A percentile compares a stretch with the other conserved stretches of the same genome.
phyloP scores from a whole-genome alignment of 2,113 vertebrate species.

The Ctenodactylus gundi region DNA sequence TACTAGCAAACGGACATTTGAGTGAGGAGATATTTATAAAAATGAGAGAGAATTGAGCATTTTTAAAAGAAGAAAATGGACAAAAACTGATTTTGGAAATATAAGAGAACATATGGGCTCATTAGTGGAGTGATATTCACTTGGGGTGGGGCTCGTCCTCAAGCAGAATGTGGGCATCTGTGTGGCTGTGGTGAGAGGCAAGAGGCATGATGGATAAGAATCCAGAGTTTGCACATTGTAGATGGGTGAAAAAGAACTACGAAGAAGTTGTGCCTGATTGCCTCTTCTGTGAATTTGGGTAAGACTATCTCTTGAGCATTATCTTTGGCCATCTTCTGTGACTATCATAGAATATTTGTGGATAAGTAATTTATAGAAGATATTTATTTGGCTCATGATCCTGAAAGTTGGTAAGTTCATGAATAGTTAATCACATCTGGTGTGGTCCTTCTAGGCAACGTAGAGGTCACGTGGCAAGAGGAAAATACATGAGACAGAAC shows the following conservation, averaged over 20 bases:
- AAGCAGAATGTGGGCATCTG: neutral
- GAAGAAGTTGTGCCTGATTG: neutral
- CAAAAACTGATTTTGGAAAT: neutral
- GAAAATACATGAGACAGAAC: no score
- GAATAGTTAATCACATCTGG: neutral
- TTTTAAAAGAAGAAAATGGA: neutral
- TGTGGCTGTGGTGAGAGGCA: neutral
- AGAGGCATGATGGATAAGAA: neutral
- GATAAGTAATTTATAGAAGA: no score
- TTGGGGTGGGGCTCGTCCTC: no score
- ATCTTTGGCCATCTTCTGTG: neutral
- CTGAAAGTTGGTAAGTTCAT: neutral
- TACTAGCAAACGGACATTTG: neutral
- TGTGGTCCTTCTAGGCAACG: neutral
- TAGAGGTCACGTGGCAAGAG: neutral
- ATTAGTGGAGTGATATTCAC: neutral
- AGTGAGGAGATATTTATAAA: neutral
- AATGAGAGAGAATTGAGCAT: neutral
- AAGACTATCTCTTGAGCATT: neutral
- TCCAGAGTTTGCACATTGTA: neutral
- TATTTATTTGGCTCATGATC: neutral
- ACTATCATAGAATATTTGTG: neutral
- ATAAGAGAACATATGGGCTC: neutral
- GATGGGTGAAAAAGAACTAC: neutral
- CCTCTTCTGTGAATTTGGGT: neutral